Evolutionary conservation across 1,140 invertebrate genomes (phyloP), one percentile per base, ranked within the genome.

Genomic region (Eciton burchellii): DNA sequence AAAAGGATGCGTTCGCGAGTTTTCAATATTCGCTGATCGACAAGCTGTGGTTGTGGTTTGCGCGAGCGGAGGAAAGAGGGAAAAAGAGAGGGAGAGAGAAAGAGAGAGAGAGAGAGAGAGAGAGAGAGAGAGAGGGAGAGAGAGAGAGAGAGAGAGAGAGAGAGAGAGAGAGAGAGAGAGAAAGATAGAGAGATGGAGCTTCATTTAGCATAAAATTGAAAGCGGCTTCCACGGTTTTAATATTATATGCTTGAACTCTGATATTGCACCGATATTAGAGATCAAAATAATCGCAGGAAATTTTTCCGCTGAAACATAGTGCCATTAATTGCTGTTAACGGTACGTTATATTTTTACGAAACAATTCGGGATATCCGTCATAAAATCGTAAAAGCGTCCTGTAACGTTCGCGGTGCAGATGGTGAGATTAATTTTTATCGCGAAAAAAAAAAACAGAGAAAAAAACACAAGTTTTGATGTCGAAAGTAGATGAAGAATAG

Each of bases 11-110:
- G 49, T 56, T 45, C 49, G 45, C 63, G 56, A 63, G 16, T 79
- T 79, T 68, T 79, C 74, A 72, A 81, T 81, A 81, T 81, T 81
- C 77, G 73, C 68, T 81, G 77, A 73, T 81, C 77, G 66, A 72
- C 43, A 81, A 43, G 26, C 77, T 81, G 77, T 54, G 66, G 56
- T 81, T 73, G 56, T 73, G 43, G 54, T 81, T 70, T 52, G 29
- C 57, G 47, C n/a, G 11, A 49, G 19, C 8, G n/a, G 0, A 29
- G 43, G 2, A 47, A 11, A 24, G 16, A 59, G 21, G 2, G 9
- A n/a, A 16, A 59, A 12, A 3, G n/a, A 47, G 24, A 11, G 11
- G 29, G 35, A 11, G 14, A 24, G n/a, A 41, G 29, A 52, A 1
- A 73, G 16, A 14, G 11, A 19, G 56, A 59, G 56, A 26, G 56